Percentiles rank a stretch among this genome's conserved stretches.
These are phyloP conservation scores for Aplochiton taeniatus DNA, from an alignment of 2,797 vertebrate genomes.

Conservation along the genomic window DNA sequence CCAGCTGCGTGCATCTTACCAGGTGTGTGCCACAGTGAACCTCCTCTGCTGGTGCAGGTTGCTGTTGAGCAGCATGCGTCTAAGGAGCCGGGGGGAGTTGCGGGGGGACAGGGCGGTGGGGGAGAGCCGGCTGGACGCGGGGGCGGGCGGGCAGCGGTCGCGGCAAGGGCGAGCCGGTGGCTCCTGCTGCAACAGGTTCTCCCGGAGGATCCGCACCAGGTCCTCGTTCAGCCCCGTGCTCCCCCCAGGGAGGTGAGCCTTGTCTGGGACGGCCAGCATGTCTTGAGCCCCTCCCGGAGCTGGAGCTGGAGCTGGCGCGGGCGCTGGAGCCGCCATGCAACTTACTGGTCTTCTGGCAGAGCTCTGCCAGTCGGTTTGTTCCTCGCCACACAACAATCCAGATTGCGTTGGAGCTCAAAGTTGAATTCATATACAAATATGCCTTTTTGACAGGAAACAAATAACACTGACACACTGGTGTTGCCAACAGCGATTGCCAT, in stretches of 20 bases:
- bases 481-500: too few species aligned
- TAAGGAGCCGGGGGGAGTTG: constrained; percentile 79
- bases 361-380: too few species aligned
- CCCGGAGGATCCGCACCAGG: constrained; percentile 76
- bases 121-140: neutral
- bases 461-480: too few species aligned
- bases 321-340: neutral
- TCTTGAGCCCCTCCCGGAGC: neutral
- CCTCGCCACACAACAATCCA: too few species aligned
- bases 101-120: constrained; percentile 74
- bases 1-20: constrained; percentile 65
- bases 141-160: neutral
- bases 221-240: constrained; percentile 78
- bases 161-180: neutral
- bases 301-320: neutral
- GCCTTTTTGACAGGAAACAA: too few species aligned
- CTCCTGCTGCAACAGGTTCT: constrained; percentile 80
- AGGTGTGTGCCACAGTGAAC: constrained; percentile 84
- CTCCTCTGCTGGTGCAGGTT: constrained; percentile 78
- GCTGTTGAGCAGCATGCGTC: constrained; percentile 78
- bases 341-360: too few species aligned
- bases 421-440: too few species aligned
- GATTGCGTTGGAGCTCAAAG: too few species aligned
- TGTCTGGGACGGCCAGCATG: neutral
- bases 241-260: constrained; percentile 29